These are phyloP conservation scores for Andrena haemorrhoa DNA, from an alignment of 2,888 invertebrate species.

Conservation along the genomic window DNA sequence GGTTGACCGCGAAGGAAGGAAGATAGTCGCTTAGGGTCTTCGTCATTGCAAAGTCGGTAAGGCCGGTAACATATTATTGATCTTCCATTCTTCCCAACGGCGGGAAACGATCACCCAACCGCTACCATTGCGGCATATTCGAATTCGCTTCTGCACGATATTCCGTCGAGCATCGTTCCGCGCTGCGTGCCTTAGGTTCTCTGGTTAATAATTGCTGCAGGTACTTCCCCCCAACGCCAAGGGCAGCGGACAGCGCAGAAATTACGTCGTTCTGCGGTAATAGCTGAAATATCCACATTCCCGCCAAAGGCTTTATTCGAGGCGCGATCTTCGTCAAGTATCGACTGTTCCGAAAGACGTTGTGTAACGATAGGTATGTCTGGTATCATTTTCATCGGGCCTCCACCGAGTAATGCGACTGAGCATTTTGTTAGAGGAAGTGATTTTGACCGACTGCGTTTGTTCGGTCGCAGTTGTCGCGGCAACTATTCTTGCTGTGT, in stretches of 20 bases:
- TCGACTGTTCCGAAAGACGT: conserved; percentile 40
- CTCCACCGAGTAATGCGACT: neutral
- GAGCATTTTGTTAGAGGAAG: neutral
- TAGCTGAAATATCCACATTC: neutral
- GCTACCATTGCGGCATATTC: conserved; percentile 28
- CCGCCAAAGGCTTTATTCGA: neutral
- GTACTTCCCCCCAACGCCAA: neutral
- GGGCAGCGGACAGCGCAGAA: neutral
- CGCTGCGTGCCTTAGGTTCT: neutral
- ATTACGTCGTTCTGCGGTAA: neutral
- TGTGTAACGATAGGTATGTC: conserved; percentile 4
- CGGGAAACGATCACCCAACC: conserved; percentile 71
- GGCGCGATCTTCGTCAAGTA: conserved; percentile 12
- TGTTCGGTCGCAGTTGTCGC: neutral
- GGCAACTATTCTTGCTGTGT: neutral
- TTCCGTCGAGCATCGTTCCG: neutral
- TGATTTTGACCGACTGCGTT: neutral
- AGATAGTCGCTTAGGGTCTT: conserved; percentile 14
- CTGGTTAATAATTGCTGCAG: neutral
- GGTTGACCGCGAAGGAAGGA: conserved; percentile 16
- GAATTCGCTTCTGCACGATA: conserved; percentile 14
- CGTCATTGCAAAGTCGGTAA: conserved; percentile 77
- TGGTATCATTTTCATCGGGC: neutral
- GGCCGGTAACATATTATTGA: conserved; percentile 79
- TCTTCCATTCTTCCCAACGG: conserved; percentile 75